Percentiles rank a stretch among this genome's conserved stretches.
Evolutionary conservation across 37 sponge, comb jelly and placozoan genomes (phyloP).

Genomic region (Cliona cf. orientalis): DNA sequence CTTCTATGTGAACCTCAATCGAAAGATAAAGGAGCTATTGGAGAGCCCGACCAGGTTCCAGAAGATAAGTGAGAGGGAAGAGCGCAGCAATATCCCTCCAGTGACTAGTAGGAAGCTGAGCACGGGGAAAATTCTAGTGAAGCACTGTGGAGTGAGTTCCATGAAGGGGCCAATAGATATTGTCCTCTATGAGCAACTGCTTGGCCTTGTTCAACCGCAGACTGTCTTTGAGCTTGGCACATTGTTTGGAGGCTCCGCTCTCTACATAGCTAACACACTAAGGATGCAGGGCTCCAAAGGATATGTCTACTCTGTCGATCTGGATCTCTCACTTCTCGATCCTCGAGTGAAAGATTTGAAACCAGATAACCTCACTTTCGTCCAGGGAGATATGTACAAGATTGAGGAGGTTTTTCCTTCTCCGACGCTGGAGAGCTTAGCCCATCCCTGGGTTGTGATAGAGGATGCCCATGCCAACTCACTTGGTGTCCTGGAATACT

Average conservation of each 20-base stretch:
- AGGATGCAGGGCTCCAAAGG: constrained; percentile 19
- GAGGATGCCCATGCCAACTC: constrained; percentile 71
- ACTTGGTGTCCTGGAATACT: constrained; percentile 37
- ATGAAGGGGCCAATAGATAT: constrained; percentile 41
- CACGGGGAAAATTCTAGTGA: constrained; percentile 26
- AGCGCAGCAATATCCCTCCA: constrained; percentile 28
- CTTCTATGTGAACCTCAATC: too few relatives aligned
- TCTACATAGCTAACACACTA: constrained; percentile 63
- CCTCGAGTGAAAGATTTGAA: constrained; percentile 19
- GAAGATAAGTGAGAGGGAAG: constrained; percentile 53
- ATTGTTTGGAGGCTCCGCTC: constrained; percentile 57
- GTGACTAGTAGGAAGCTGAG: background rate
- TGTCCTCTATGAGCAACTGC: constrained; percentile 35
- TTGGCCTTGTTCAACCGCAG: constrained; percentile 44
- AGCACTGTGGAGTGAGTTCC: constrained; percentile 19
- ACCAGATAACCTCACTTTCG: constrained; percentile 57
- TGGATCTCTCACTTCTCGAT: constrained; percentile 40
- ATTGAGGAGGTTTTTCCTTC: constrained; percentile 57
- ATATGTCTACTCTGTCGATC: constrained; percentile 53
- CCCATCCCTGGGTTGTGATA: constrained; percentile 62
- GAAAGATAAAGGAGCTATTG: constrained; percentile 12
- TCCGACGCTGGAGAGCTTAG: constrained; percentile 21
- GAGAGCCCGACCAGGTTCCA: constrained; percentile 52
- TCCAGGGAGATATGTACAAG: constrained; percentile 46
- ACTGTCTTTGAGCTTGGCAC: constrained; percentile 77